A percentile compares a stretch with the other conserved stretches of the same genome.
Conservation (phyloP, 2,797 vertebrate species). For the Prunella strophiata region DNA sequence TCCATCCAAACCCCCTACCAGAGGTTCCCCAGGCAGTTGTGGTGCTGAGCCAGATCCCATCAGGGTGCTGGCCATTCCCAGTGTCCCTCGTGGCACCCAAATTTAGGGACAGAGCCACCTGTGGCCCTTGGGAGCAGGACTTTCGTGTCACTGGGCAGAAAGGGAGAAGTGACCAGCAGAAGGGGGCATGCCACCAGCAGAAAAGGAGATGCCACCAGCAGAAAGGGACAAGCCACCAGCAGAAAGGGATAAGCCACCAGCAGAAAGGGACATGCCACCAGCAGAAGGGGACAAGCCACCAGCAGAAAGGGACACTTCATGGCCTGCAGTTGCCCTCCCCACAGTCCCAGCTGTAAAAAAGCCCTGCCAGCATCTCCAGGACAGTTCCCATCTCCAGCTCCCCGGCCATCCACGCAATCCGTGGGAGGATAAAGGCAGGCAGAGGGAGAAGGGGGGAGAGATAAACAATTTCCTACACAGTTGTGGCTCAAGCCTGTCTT, state of each 20-base stretch:
- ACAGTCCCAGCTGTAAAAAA: background rate
- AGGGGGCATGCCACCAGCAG: rapidly evolving
- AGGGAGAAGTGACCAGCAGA: background rate
- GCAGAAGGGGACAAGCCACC: too few relatives aligned
- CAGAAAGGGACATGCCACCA: rapidly evolving
- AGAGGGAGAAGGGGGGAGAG: constrained; percentile 36
- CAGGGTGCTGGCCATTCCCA: background rate
- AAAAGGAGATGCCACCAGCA: rapidly evolving
- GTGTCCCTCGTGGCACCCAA: background rate
- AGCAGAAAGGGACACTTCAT: background rate
- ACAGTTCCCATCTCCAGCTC: background rate
- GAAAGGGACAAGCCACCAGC: rapidly evolving
- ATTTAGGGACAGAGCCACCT: rapidly evolving
- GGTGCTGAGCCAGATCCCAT: background rate
- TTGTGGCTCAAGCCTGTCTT: constrained; percentile 62
- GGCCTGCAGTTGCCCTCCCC: background rate
- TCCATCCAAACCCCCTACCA: rapidly evolving
- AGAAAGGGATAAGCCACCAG: rapidly evolving
- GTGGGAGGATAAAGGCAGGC: constrained; percentile 34
- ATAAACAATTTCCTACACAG: constrained; percentile 71
- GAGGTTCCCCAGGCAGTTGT: background rate
- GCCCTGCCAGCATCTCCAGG: background rate
- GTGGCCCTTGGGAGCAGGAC: background rate
- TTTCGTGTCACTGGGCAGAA: background rate
- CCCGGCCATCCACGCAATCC: background rate